Percentiles rank a stretch among this genome's conserved stretches.
Evolutionary conservation across 37 sponge, comb jelly and placozoan genomes (phyloP).

Genomic region (Spongia lamella): DNA sequence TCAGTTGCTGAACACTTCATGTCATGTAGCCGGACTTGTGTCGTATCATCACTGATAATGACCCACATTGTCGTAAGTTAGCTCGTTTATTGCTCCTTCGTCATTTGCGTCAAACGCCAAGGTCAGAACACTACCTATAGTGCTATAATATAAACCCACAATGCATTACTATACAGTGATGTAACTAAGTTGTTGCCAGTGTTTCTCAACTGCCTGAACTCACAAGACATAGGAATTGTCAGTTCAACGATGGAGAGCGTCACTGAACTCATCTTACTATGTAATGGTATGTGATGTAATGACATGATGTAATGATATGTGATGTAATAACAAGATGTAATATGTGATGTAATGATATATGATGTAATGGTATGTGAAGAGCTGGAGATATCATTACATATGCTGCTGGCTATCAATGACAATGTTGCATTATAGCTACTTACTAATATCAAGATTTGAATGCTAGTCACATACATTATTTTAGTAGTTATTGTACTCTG

Average conservation of each 20-base stretch:
- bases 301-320: too few relatives aligned
- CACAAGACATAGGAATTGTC: conserved; percentile 58
- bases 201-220: conserved; percentile 54
- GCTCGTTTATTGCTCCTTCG: conserved; percentile 62
- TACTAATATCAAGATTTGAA: too few relatives aligned
- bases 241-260: conserved; percentile 40
- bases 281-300: conserved; percentile 35
- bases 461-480: too few relatives aligned
- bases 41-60: conserved; percentile 52
- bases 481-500: too few relatives aligned
- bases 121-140: conserved; percentile 19
- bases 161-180: conserved; percentile 24
- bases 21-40: conserved; percentile 71
- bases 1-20: not conserved
- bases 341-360: too few relatives aligned
- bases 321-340: too few relatives aligned
- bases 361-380: too few relatives aligned
- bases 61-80: conserved; percentile 34
- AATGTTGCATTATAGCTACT: too few relatives aligned
- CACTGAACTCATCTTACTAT: conserved; percentile 50
- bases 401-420: too few relatives aligned
- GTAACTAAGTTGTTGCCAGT: conserved; percentile 53
- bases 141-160: not conserved
- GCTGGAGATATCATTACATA: too few relatives aligned
- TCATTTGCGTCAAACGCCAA: conserved; percentile 63